These are phyloP conservation scores for Aeoliscus strigatus DNA, from an alignment of 2,797 vertebrate species.

Conservation along the genomic window DNA sequence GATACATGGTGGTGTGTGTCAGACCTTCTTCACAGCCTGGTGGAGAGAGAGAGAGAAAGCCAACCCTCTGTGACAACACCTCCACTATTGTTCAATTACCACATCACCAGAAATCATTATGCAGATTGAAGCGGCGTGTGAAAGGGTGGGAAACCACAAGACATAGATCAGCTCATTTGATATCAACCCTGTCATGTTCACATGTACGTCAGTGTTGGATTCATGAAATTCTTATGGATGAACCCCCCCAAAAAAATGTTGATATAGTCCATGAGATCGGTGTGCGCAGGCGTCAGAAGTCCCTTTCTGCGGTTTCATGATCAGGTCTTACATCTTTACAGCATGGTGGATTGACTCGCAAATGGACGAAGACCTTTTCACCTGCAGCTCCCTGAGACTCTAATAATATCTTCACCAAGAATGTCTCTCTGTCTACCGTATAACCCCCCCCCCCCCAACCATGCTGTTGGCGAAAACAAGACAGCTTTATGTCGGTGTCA, in stretches of 20 bases:
- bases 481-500: constrained; percentile 74
- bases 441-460: constrained; percentile 26
- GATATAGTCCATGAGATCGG: too few species aligned
- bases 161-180: constrained; percentile 20
- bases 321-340: constrained; percentile 21
- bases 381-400: constrained; percentile 95
- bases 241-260: too few species aligned
- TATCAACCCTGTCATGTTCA: constrained; percentile 24
- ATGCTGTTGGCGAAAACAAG: constrained; percentile 73
- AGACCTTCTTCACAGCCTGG: constrained; percentile 4
- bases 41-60: not conserved
- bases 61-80: not conserved
- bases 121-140: not conserved
- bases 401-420: constrained; percentile 70
- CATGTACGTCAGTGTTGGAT: constrained; percentile 17
- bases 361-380: constrained; percentile 81
- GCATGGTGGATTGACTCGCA: constrained; percentile 41
- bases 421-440: constrained; percentile 45
- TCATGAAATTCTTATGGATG: too few species aligned
- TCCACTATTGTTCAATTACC: constrained; percentile 10
- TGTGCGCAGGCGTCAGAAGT: too few species aligned
- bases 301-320: constrained; percentile 10
- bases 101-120: constrained; percentile 15
- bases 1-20: constrained; percentile 15
- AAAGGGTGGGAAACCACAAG: constrained; percentile 12